Evolutionary conservation across 2,888 invertebrate genomes (phyloP).

Genomic region (Sceliomorpha sp.): DNA sequence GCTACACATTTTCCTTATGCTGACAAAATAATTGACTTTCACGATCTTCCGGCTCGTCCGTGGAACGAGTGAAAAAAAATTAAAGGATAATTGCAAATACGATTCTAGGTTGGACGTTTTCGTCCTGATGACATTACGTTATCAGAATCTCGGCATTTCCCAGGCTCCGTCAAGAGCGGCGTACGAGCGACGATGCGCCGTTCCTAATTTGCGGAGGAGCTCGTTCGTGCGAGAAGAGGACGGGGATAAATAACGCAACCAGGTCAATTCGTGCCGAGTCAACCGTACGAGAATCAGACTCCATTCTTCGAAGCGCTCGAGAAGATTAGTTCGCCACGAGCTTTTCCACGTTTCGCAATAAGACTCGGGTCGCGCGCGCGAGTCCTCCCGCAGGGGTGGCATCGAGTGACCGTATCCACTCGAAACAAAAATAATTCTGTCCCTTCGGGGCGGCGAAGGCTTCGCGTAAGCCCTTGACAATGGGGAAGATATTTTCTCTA

Average conservation of each 20-base stretch:
- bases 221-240: conserved; percentile 20
- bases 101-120: conserved; percentile 16
- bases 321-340: conserved; percentile 77
- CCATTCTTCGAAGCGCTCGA: conserved; percentile 75
- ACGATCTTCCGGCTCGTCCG: conserved; percentile 17
- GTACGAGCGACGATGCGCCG: conserved; percentile 21
- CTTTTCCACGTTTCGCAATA: conserved; percentile 74
- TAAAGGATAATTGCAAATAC: conserved; percentile 29
- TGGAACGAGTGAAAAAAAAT: conserved; percentile 23
- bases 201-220: conserved; percentile 29
- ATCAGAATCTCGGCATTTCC: conserved; percentile 18
- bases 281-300: conserved; percentile 71
- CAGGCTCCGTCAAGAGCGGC: conserved; percentile 15
- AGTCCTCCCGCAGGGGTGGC: conserved; percentile 59
- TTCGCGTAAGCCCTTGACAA: conserved; percentile 76
- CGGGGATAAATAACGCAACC: conserved; percentile 33
- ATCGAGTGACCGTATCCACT: conserved; percentile 80
- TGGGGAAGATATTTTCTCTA: conserved; percentile 80
- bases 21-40: conserved; percentile 32
- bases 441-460: conserved; percentile 61
- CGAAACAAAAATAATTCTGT: conserved; percentile 79
- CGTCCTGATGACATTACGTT: conserved; percentile 23
- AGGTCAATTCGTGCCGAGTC: conserved; percentile 67
- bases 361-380: conserved; percentile 59
- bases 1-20: too few relatives aligned